Evolutionary conservation across 2,888 invertebrate species (phyloP), one percentile per base, ranked within the genome.

Genomic region (Achlya flavicornis): DNA sequence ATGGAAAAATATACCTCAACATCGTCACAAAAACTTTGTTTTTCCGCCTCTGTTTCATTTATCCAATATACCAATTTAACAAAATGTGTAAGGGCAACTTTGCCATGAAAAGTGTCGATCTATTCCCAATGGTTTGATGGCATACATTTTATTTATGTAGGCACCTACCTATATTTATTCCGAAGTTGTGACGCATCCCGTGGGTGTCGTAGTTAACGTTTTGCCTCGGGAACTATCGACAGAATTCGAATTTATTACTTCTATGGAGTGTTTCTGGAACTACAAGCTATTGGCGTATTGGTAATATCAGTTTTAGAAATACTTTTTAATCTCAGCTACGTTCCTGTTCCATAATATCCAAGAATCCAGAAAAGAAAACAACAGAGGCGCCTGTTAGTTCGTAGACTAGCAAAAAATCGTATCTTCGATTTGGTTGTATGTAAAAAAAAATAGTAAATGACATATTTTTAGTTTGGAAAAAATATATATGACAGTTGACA

Each of bases 151-250:
- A 53, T 53, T 80, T 81, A 85, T 84, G 26, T 26, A 26, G 26
- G 26, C n/a, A n/a, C n/a, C 85, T 85, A 71, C 76, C 70, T 76
- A 82, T 84, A 85, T 85, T 85, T 84, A 82, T 87, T 81, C 81
- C 74, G 78, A 86, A 87, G 84, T 85, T 83, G 81, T 79, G 76
- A 79, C 79, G 76, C 59, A 66, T 84, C 88, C 84, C 87, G 14
- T 10, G 80, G 79, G 88, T 72, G 80, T 78, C 82, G 78, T 84
- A 77, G 76, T 75, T 80, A 78, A 76, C 71, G 69, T 69, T 83
- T 83, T 79, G 68, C 74, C 74, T 77, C 78, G 76, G 84, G 79
- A 84, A 79, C 78, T 70, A 75, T 74, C 76, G 82, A 81, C 81
- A 75, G 69, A 73, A 79, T 78, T 76, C 72, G 74, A 75, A 80